Conservation (phyloP, 2,888 invertebrate species). For the Cheilosia pagana region DNA sequence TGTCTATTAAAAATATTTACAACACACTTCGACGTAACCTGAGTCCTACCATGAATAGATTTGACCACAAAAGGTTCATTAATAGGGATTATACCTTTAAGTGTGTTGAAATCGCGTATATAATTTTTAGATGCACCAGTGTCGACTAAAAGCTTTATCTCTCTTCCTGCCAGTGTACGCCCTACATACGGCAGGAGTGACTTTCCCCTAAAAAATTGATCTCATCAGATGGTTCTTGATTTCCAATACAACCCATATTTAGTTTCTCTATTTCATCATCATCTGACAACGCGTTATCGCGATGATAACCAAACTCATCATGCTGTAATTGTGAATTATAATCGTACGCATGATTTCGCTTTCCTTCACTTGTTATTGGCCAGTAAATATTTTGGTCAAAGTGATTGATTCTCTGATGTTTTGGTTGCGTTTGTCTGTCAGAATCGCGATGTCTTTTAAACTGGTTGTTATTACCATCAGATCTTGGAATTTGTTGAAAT, state of each 20-base stretch:
- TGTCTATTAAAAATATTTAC: constrained; percentile 56
- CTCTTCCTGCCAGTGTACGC: constrained; percentile 21
- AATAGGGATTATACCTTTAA: constrained; percentile 46
- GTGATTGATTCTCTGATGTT: constrained; percentile 17
- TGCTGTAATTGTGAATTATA: constrained; percentile 4
- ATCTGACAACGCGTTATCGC: constrained; percentile 5
- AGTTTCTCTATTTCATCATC: constrained; percentile 1
- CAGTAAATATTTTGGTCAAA: constrained; percentile 9
- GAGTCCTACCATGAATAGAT: constrained; percentile 17
- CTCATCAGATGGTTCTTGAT: constrained; percentile 24
- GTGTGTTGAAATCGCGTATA: constrained; percentile 35
- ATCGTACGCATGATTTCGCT: background rate
- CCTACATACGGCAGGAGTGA: constrained; percentile 17
- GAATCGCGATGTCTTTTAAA: constrained; percentile 18
- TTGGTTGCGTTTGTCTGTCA: constrained; percentile 20
- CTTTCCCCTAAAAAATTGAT: constrained; percentile 26
- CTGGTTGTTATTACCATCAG: constrained; percentile 8
- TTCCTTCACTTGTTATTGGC: constrained; percentile 9
- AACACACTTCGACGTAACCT: constrained; percentile 10
- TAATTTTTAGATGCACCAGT: constrained; percentile 58
- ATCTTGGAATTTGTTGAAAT: constrained; percentile 17
- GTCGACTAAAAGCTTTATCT: constrained; percentile 44
- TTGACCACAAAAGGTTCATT: constrained; percentile 26
- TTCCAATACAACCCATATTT: constrained; percentile 3
- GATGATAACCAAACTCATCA: constrained; percentile 12